Evolutionary conservation across 2,797 vertebrate species (phyloP).

Genomic region (Oreonectes daqikongensis): DNA sequence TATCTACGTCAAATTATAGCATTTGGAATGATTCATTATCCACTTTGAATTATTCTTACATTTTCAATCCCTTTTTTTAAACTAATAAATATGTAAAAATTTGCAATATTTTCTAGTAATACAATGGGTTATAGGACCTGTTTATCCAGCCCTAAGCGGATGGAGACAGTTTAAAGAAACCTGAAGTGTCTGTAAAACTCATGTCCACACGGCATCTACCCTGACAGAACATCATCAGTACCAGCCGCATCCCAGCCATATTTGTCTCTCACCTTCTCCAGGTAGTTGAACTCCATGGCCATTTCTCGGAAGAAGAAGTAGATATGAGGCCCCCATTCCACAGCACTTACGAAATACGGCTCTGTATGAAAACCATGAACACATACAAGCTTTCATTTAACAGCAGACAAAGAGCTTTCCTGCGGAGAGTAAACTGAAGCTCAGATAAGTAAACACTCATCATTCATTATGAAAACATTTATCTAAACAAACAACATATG

Average conservation of each 20-base stretch:
- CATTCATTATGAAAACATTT: slow-evolving; percentile 33
- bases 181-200: background rate
- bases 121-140: background rate
- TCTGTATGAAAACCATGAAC: slow-evolving; percentile 74
- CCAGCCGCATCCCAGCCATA: too few relatives aligned
- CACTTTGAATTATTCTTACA: too few relatives aligned
- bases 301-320: slow-evolving; percentile 99
- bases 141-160: background rate
- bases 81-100: too few relatives aligned
- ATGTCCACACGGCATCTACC: background rate
- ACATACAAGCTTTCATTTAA: slow-evolving; percentile 22
- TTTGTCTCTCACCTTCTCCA: slow-evolving; percentile 98
- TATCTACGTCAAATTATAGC: too few relatives aligned
- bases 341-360: slow-evolving; percentile 92
- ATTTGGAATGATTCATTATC: background rate
- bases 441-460: slow-evolving; percentile 35
- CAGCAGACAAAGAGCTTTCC: background rate
- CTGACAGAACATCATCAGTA: too few relatives aligned
- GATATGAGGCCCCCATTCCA: slow-evolving; percentile 94
- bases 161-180: background rate
- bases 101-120: background rate
- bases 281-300: slow-evolving; percentile 96
- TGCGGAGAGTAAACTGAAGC: slow-evolving; percentile 17
- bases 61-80: too few relatives aligned
- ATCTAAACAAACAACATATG: slow-evolving; percentile 41